Conservation (phyloP, 2,888 invertebrate genomes). For the Vesta saturnalis region DNA sequence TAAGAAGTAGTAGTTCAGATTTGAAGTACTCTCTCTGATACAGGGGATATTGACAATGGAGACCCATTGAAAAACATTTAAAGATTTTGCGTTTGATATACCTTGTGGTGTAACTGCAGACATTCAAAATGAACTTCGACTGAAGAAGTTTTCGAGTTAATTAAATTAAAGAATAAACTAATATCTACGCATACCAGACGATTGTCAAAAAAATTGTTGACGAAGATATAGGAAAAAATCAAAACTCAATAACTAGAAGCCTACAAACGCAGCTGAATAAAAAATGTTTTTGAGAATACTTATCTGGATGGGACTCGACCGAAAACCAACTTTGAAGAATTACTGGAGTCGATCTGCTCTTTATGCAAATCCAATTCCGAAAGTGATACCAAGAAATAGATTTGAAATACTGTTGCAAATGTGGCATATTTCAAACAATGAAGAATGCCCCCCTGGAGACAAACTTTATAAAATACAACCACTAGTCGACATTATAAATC, state of each 20-base stretch:
- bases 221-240: background rate
- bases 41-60: background rate
- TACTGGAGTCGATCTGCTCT: no score
- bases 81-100: background rate
- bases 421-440: background rate
- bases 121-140: background rate
- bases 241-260: background rate
- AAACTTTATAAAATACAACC: no score
- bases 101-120: background rate
- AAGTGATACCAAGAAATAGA: background rate
- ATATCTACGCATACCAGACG: background rate
- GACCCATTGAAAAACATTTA: background rate
- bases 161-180: background rate
- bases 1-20: background rate
- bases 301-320: no score
- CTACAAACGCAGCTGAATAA: no score
- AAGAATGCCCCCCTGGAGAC: no score
- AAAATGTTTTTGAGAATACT: no score
- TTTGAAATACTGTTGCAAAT: background rate
- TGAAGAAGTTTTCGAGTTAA: background rate
- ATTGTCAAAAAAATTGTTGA: background rate
- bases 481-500: no score
- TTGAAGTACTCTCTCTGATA: background rate
- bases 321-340: no score
- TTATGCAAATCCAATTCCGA: background rate